phyloP scores from a whole-genome alignment of 2,113 vertebrate genomes.

The Mastomys natalensis region DNA sequence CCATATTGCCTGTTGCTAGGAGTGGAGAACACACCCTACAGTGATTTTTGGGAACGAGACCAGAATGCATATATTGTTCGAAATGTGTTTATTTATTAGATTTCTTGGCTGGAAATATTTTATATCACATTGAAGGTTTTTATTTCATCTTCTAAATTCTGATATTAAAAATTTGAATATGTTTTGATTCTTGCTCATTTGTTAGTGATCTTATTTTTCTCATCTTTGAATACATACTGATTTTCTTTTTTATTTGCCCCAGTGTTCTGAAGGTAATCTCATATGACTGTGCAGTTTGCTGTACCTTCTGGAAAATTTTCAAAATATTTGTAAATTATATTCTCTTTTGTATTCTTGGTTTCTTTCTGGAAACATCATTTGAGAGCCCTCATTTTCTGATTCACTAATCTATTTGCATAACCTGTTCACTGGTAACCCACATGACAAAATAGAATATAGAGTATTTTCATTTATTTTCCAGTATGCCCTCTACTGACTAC shows the following conservation, averaged over 20 bases:
- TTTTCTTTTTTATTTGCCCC: neutral
- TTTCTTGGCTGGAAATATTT: conserved; percentile 10
- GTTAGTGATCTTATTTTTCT: neutral
- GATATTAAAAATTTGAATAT: neutral
- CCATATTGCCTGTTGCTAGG: neutral
- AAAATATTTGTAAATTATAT: conserved; percentile 18
- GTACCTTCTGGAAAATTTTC: neutral
- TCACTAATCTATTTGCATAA: neutral
- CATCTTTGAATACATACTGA: neutral
- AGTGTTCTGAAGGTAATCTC: neutral
- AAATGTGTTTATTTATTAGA: neutral
- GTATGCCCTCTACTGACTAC: neutral
- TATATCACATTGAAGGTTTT: neutral
- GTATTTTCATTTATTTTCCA: neutral
- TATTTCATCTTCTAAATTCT: neutral
- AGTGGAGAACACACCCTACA: neutral
- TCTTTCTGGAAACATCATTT: neutral
- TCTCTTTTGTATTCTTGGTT: neutral
- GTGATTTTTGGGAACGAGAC: neutral
- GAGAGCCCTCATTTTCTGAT: neutral
- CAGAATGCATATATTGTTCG: neutral
- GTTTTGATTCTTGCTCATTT: neutral
- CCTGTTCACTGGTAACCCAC: neutral
- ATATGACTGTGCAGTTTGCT: neutral
- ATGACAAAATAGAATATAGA: neutral